Percentiles rank a stretch among this genome's conserved stretches.
Evolutionary conservation across 2,797 vertebrate species (phyloP).

Genomic region (Mergus octosetaceus): DNA sequence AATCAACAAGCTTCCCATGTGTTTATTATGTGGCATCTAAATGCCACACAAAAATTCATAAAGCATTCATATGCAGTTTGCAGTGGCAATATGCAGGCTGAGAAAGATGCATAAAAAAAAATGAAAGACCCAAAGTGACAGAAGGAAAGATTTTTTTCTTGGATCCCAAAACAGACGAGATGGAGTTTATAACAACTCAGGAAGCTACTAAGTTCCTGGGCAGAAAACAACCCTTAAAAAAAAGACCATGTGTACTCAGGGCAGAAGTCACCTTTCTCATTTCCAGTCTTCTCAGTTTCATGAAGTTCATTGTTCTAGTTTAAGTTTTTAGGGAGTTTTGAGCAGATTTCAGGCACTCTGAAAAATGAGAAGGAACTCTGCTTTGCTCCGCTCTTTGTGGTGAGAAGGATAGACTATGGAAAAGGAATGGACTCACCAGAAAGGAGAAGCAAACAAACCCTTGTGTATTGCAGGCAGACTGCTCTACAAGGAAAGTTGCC

Average conservation of each 20-base stretch:
- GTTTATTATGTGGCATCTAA: neutral
- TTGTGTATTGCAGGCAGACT: neutral
- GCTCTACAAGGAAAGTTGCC: neutral
- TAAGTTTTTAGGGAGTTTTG: neutral
- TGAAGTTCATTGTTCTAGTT: neutral
- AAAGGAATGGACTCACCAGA: neutral
- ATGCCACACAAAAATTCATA: neutral
- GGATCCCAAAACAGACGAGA: neutral
- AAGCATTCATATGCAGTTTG: neutral
- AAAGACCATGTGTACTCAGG: neutral
- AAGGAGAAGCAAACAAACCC: neutral
- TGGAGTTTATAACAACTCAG: neutral
- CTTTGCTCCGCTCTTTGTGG: neutral
- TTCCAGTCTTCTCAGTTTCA: neutral
- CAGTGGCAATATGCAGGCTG: neutral
- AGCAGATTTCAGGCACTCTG: neutral
- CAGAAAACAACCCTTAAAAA: neutral
- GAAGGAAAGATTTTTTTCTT: neutral
- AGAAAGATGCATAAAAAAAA: neutral
- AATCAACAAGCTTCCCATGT: neutral
- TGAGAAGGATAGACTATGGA: neutral
- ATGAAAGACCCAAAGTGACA: neutral
- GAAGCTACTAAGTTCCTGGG: neutral
- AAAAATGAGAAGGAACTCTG: neutral
- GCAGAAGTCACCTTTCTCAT: neutral